These are phyloP conservation scores for Festucalex cinctus DNA, from an alignment of 2,113 vertebrate genomes.

Conservation along the genomic window DNA sequence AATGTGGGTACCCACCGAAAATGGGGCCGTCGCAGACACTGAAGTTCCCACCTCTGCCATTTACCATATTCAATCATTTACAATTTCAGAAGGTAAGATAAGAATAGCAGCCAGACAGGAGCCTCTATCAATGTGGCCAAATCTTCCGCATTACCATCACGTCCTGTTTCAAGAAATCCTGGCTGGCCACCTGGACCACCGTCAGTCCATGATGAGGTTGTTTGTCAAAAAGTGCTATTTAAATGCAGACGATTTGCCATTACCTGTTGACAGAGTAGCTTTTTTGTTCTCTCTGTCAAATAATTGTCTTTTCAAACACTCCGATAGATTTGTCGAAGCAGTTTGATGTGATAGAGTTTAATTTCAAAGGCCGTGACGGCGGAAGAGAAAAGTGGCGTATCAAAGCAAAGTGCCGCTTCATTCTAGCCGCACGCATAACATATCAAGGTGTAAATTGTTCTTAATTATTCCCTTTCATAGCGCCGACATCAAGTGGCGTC, in stretches of 20 bases:
- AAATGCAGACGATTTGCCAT: neutral
- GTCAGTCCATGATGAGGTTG: neutral
- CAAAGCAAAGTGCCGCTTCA: constrained; percentile 29
- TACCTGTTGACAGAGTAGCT: constrained; percentile 12
- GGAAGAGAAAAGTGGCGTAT: constrained; percentile 28
- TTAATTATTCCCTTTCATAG: constrained; percentile 31
- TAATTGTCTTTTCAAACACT: constrained; percentile 29
- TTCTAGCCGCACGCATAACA: constrained; percentile 12
- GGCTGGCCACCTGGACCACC: neutral
- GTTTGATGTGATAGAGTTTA: constrained; percentile 25
- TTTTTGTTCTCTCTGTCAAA: constrained; percentile 24
- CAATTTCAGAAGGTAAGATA: neutral
- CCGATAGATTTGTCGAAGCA: constrained; percentile 35
- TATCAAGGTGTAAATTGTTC: constrained; percentile 30
- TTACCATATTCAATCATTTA: no score
- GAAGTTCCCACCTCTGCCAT: no score
- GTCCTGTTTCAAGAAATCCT: neutral
- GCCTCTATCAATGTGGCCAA: neutral
- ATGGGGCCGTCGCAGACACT: no score
- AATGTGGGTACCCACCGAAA: no score
- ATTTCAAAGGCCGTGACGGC: constrained; percentile 23
- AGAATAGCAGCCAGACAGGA: neutral
- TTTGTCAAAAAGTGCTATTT: neutral
- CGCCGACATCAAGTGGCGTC: constrained; percentile 15
- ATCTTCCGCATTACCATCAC: neutral